phyloP scores from a whole-genome alignment of 2,797 vertebrate genomes.

The Sebastes cheni region DNA sequence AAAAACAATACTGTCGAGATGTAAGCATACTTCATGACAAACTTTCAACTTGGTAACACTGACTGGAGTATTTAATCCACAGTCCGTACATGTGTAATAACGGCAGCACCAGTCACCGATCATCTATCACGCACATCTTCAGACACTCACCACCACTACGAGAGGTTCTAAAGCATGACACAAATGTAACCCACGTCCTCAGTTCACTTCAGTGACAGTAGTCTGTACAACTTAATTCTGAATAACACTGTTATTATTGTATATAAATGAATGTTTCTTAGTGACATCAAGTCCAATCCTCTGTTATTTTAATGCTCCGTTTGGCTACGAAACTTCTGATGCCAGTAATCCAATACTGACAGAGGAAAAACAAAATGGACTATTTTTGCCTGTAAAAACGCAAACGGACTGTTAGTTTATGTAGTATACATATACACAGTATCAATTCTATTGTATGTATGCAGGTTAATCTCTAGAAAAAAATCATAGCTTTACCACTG shows the following conservation, averaged over 20 bases:
- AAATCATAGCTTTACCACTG: conserved; percentile 11
- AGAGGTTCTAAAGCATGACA: conserved; percentile 43
- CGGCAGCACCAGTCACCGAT: conserved; percentile 44
- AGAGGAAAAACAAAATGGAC: neutral
- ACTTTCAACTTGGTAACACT: conserved; percentile 35
- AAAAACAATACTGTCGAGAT: conserved; percentile 49
- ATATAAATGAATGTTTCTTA: neutral
- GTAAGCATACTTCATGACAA: conserved; percentile 15
- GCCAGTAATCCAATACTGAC: conserved; percentile 30
- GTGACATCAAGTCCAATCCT: conserved; percentile 15
- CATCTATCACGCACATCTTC: conserved; percentile 47
- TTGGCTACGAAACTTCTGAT: conserved; percentile 34
- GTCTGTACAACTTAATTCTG: conserved; percentile 57
- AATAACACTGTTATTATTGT: conserved; percentile 43
- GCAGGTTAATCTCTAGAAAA: conserved; percentile 29
- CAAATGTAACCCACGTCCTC: conserved; percentile 31
- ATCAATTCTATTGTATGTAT: conserved; percentile 17
- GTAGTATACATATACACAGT: conserved; percentile 21
- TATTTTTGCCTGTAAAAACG: conserved; percentile 19
- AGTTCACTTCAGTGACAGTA: conserved; percentile 47
- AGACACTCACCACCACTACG: conserved; percentile 35
- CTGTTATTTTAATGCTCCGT: conserved; percentile 23
- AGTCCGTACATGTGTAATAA: conserved; percentile 34
- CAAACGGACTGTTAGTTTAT: conserved; percentile 38
- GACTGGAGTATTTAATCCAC: conserved; percentile 26